These are phyloP conservation scores for Hipposideros larvatus DNA, from an alignment of 2,797 vertebrate genomes.

Conservation along the genomic window DNA sequence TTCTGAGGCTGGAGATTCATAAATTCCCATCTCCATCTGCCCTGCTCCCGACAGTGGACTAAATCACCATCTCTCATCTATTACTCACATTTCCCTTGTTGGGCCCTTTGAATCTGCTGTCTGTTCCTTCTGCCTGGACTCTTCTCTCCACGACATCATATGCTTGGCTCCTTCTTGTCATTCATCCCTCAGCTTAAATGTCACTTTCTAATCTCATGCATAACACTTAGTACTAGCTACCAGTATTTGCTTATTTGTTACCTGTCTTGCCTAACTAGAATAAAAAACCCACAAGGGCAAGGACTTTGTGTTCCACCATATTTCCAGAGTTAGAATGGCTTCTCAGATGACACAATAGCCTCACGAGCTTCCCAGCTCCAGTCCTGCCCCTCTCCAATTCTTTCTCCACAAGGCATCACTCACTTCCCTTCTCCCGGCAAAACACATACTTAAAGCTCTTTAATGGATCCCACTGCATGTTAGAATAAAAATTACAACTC, in stretches of 20 bases:
- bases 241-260: background rate
- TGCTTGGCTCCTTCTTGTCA: background rate
- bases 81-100: background rate
- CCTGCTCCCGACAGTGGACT: background rate
- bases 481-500: constrained; percentile 9
- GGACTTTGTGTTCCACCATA: background rate
- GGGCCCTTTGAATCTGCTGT: background rate
- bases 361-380: background rate
- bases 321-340: background rate
- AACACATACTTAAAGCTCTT: background rate
- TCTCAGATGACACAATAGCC: background rate
- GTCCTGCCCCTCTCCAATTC: background rate
- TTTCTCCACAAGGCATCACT: background rate
- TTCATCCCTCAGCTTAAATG: background rate
- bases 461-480: background rate
- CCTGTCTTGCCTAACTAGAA: background rate
- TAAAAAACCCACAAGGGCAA: background rate
- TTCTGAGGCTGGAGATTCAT: background rate
- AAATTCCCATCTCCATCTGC: background rate
- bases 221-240: background rate
- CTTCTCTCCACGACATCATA: background rate
- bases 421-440: background rate
- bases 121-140: background rate
- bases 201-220: constrained; percentile 14
- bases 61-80: background rate